Evolutionary conservation across 2,113 vertebrate genomes (phyloP).

Genomic region (Dunckerocampus dactyliophorus): DNA sequence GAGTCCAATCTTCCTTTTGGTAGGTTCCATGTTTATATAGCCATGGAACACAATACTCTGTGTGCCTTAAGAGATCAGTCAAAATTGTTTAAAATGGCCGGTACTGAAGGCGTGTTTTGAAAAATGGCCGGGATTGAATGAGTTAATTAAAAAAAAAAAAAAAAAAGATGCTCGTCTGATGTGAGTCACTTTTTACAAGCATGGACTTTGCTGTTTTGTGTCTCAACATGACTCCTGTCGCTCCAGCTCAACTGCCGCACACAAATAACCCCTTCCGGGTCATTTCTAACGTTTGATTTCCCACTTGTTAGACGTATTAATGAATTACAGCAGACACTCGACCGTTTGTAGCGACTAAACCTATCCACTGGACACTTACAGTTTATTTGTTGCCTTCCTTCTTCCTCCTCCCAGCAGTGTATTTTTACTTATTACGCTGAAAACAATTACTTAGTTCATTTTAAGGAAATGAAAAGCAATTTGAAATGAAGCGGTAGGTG

Average conservation of each 20-base stretch:
- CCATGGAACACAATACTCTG: too few relatives aligned
- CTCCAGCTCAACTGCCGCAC: slow-evolving; percentile 3
- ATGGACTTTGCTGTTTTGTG: slow-evolving; percentile 12
- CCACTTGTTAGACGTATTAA: slow-evolving; percentile 14
- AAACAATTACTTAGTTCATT: slow-evolving; percentile 7
- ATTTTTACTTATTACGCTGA: slow-evolving; percentile 5
- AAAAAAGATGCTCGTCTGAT: neutral
- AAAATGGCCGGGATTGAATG: too few relatives aligned
- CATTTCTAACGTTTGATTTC: slow-evolving; percentile 19
- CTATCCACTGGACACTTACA: neutral
- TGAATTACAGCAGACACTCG: slow-evolving; percentile 39
- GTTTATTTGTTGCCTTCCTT: neutral
- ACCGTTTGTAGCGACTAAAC: neutral
- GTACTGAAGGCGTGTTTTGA: too few relatives aligned
- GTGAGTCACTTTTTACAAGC: slow-evolving; percentile 8
- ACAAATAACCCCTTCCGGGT: slow-evolving; percentile 3
- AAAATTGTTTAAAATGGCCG: too few relatives aligned
- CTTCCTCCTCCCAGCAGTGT: neutral
- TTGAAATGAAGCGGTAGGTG: neutral
- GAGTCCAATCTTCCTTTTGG: too few relatives aligned
- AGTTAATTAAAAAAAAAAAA: neutral
- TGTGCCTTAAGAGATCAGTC: too few relatives aligned
- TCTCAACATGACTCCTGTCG: slow-evolving; percentile 2
- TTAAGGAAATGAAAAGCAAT: neutral
- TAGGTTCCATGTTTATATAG: too few relatives aligned